phyloP scores from a whole-genome alignment of 2,888 invertebrate genomes.

The Pardosa pseudoannulata region DNA sequence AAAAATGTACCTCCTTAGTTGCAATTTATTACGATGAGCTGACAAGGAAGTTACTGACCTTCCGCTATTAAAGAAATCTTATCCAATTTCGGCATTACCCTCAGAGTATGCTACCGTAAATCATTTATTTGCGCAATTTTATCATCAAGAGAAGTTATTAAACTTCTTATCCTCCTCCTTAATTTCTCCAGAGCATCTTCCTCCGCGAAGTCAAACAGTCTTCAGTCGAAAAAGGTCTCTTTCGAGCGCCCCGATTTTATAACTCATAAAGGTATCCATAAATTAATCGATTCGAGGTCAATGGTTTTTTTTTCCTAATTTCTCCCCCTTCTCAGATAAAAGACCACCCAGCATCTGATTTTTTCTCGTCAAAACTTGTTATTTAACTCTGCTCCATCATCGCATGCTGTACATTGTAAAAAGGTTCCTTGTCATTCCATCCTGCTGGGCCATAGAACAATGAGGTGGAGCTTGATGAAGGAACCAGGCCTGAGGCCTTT shows the following conservation, averaged over 20 bases:
- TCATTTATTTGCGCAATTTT: too few species aligned
- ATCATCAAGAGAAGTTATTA: too few species aligned
- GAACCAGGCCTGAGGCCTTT: background rate
- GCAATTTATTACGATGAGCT: too few species aligned
- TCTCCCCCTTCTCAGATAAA: background rate
- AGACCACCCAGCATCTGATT: slow-evolving; percentile 23
- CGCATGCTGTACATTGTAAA: slow-evolving; percentile 1
- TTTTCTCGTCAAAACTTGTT: slow-evolving; percentile 19
- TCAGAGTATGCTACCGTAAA: too few species aligned
- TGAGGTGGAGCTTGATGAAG: slow-evolving; percentile 12
- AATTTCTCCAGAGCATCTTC: too few species aligned
- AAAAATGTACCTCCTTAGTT: too few species aligned
- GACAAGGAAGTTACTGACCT: too few species aligned
- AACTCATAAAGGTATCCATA: background rate
- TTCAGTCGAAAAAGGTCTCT: too few species aligned
- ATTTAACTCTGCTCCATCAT: slow-evolving; percentile 24
- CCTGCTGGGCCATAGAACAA: background rate
- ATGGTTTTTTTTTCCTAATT: slow-evolving; percentile 8
- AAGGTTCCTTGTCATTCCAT: background rate
- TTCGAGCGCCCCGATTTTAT: background rate
- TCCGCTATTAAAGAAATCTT: too few species aligned
- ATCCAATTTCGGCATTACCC: too few species aligned
- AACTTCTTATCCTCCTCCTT: too few species aligned
- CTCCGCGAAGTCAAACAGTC: too few species aligned
- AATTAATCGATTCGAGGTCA: slow-evolving; percentile 11